Percentiles rank a stretch among this genome's conserved stretches.
Evolutionary conservation across 2,113 vertebrate species (phyloP).

Genomic region (Tamias sibiricus): DNA sequence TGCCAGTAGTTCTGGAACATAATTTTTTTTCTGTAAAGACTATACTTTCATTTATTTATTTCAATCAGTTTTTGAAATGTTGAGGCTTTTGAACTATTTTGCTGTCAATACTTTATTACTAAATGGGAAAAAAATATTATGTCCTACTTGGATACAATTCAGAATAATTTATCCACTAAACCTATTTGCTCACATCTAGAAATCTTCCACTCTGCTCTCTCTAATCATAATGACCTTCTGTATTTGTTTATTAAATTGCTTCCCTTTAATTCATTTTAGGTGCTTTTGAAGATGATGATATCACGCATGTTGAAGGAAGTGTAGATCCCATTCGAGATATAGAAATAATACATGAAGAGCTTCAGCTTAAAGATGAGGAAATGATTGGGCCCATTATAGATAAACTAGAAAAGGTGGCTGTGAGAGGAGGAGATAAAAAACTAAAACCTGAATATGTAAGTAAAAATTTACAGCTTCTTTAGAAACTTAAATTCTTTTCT

Average conservation of each 20-base stretch:
- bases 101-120: neutral
- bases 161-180: conserved; percentile 46
- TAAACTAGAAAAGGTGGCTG: conserved; percentile 96
- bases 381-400: conserved; percentile 94
- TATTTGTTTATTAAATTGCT: conserved; percentile 66
- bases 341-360: conserved; percentile 96
- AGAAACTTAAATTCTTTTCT: conserved; percentile 8
- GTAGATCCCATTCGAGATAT: conserved; percentile 97
- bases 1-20: conserved; percentile 60
- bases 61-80: conserved; percentile 68
- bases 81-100: conserved; percentile 50
- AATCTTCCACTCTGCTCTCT: neutral
- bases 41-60: conserved; percentile 57
- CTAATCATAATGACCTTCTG: conserved; percentile 33
- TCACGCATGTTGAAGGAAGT: conserved; percentile 97
- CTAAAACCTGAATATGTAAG: conserved; percentile 98
- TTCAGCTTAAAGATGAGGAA: conserved; percentile 96
- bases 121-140: neutral
- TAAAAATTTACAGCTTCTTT: conserved; percentile 78
- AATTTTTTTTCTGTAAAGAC: conserved; percentile 70
- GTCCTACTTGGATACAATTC: conserved; percentile 43
- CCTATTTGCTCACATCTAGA: conserved; percentile 13
- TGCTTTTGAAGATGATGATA: conserved; percentile 99
- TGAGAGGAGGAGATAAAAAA: conserved; percentile 95
- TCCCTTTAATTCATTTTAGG: conserved; percentile 85